Conservation (phyloP, 2,797 vertebrate species). For the Gorsachius magnificus region DNA sequence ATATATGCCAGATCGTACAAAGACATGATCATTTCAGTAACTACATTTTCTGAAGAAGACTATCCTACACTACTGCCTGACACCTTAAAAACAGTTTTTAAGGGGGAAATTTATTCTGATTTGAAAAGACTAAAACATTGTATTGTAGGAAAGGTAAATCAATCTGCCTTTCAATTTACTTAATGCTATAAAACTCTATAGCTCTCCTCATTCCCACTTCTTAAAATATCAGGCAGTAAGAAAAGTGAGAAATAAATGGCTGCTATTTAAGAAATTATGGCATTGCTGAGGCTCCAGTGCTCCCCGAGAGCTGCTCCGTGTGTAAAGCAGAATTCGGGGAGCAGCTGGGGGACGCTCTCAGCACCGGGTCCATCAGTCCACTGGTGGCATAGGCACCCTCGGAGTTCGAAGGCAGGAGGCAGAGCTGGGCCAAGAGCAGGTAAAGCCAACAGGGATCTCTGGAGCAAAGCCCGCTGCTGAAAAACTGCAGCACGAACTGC, state of each 20-base stretch:
- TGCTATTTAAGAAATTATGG: not conserved
- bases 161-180: not conserved
- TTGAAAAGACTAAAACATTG: not conserved
- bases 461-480: not conserved
- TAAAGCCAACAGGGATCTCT: not conserved
- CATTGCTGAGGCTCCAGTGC: not conserved
- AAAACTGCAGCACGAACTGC: not conserved
- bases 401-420: not conserved
- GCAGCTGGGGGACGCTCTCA: not conserved
- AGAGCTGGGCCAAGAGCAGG: not conserved
- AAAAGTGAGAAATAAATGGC: slow-evolving; percentile 11
- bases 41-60: not conserved
- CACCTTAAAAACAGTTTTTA: not conserved
- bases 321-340: not conserved
- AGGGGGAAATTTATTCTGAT: not conserved
- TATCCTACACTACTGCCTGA: not conserved
- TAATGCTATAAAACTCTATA: not conserved
- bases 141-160: not conserved
- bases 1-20: not conserved
- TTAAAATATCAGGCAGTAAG: not conserved
- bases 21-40: not conserved
- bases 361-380: rapidly evolving
- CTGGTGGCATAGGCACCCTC: rapidly evolving
- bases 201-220: not conserved
- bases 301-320: not conserved